Conservation (phyloP, 2,797 vertebrate species). For the Mycteria americana region DNA sequence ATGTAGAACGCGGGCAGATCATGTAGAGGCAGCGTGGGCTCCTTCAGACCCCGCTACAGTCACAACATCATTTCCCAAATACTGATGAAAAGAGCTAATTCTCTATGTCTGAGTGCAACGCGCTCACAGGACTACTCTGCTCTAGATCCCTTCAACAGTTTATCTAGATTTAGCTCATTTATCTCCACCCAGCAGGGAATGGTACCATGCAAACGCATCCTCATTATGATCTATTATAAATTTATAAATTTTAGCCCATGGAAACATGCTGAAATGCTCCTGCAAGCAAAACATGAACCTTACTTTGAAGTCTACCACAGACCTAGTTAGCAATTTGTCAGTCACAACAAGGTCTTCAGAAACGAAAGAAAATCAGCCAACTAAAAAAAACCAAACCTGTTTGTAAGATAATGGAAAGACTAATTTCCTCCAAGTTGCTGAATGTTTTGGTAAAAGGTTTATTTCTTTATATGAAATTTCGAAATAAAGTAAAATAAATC, state of each 20-base stretch:
- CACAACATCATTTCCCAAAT: background rate
- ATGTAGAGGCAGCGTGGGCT: background rate
- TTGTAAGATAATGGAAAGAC: background rate
- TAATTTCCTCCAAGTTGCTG: background rate
- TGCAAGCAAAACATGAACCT: background rate
- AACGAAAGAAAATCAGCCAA: background rate
- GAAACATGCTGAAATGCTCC: background rate
- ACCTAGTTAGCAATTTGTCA: conserved; percentile 13
- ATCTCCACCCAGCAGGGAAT: background rate
- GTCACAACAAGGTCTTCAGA: background rate
- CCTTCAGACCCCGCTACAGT: background rate
- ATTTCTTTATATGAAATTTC: background rate
- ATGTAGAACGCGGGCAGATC: background rate
- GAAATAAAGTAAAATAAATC: background rate
- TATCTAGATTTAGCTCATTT: background rate
- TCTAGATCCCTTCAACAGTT: background rate
- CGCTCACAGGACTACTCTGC: background rate
- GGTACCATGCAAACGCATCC: background rate
- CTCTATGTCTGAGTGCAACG: background rate
- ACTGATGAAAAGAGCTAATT: background rate
- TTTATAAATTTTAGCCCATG: background rate
- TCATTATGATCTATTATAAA: background rate
- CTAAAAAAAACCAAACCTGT: background rate
- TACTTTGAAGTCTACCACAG: background rate
- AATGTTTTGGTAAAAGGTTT: background rate